Conservation (phyloP, 2,888 invertebrate species). For the Drosophila barbarae region DNA sequence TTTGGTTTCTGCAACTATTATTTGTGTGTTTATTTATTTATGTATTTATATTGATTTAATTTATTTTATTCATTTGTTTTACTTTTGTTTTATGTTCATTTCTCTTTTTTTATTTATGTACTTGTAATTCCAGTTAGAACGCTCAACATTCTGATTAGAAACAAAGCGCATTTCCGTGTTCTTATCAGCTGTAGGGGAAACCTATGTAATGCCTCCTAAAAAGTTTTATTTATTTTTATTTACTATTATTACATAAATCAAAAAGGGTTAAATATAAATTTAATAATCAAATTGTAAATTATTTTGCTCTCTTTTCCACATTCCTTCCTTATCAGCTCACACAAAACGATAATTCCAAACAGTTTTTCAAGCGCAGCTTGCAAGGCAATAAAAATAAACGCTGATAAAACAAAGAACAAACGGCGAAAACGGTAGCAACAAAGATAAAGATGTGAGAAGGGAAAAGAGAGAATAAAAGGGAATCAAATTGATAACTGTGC, state of each 20-base stretch:
- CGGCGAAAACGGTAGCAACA: slow-evolving; percentile 34
- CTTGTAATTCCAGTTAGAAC: not conserved
- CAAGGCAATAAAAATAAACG: slow-evolving; percentile 44
- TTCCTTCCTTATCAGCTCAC: slow-evolving; percentile 44
- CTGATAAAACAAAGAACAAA: slow-evolving; percentile 60
- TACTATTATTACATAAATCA: too few relatives aligned
- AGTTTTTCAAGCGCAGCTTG: slow-evolving; percentile 42
- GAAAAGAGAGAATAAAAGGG: slow-evolving; percentile 6
- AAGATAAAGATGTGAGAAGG: not conserved
- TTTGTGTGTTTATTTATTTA: not conserved
- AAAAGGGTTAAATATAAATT: not conserved
- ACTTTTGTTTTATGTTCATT: not conserved
- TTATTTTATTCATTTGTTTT: not conserved
- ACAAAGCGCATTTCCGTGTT: not conserved
- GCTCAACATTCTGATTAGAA: not conserved
- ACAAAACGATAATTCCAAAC: slow-evolving; percentile 22
- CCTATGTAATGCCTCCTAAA: not conserved
- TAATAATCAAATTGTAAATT: not conserved
- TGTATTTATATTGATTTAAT: not conserved
- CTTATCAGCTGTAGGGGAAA: not conserved
- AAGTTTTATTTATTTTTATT: too few relatives aligned
- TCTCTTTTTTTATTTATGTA: not conserved
- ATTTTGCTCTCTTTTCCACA: not conserved
- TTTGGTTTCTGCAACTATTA: not conserved
- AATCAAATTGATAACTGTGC: slow-evolving; percentile 52